phyloP scores from a whole-genome alignment of 1,140 invertebrate species.

The Habropoda laboriosa region DNA sequence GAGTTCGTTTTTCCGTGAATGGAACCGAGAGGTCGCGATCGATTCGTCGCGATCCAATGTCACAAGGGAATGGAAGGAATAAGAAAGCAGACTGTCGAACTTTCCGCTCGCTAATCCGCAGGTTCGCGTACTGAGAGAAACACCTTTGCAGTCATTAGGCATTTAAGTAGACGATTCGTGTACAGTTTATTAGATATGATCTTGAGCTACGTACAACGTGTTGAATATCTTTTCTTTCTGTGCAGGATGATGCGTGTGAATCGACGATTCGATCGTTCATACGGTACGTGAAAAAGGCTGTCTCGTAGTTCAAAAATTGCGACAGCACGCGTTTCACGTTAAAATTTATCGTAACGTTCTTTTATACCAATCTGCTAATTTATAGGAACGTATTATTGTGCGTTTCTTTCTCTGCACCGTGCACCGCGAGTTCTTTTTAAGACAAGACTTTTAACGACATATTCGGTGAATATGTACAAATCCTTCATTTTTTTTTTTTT shows the following conservation, averaged over 20 bases:
- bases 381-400: not conserved
- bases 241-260: not conserved
- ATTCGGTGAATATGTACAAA: conserved; percentile 26
- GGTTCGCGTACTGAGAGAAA: conserved; percentile 60
- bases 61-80: not conserved
- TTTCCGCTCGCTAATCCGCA: conserved; percentile 26
- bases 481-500: not conserved
- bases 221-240: not conserved
- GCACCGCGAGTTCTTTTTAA: not conserved
- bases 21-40: not conserved
- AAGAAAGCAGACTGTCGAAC: conserved; percentile 26
- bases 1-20: conserved; percentile 64
- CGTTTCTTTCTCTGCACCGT: not conserved
- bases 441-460: not conserved
- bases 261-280: not conserved
- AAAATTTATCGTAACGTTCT: conserved; percentile 9
- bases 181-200: not conserved
- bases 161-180: conserved; percentile 7
- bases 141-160: conserved; percentile 24
- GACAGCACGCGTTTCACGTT: not conserved
- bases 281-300: not conserved
- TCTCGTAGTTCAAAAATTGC: not conserved
- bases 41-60: conserved; percentile 5
- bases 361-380: conserved; percentile 22
- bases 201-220: not conserved